These are phyloP conservation scores for Vultur gryphus DNA, from an alignment of 2,797 vertebrate species.

Conservation along the genomic window DNA sequence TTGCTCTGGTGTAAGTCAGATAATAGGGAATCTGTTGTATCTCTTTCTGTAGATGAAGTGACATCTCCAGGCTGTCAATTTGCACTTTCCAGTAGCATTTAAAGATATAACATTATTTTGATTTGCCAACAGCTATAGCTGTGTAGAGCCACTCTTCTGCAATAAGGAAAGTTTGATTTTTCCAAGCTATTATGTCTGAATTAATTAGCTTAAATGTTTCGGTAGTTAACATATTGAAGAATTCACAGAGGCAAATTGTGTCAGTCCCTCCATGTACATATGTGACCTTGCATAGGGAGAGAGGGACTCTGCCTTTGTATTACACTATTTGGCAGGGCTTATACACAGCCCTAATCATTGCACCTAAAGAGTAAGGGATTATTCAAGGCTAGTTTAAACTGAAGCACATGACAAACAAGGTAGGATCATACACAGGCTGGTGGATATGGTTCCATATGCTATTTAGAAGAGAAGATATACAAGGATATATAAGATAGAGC, in stretches of 20 bases:
- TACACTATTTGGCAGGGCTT: neutral
- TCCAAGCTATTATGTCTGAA: neutral
- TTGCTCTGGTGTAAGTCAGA: neutral
- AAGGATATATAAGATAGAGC: neutral
- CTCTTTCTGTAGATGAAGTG: neutral
- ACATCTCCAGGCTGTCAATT: neutral
- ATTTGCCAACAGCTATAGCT: neutral
- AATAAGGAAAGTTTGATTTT: neutral
- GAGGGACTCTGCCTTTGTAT: neutral
- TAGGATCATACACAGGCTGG: neutral
- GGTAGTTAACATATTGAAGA: neutral
- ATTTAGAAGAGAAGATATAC: neutral
- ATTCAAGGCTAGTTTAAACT: neutral
- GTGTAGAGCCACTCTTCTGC: neutral
- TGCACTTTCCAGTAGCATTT: neutral
- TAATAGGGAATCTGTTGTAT: neutral
- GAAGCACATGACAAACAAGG: neutral
- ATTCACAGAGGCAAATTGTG: neutral
- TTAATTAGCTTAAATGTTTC: conserved; percentile 21
- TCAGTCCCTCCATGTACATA: neutral
- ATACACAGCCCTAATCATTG: neutral
- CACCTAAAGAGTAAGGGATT: neutral
- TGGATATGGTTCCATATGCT: neutral
- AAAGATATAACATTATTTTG: neutral
- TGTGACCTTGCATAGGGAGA: neutral